A percentile compares a stretch with the other conserved stretches of the same genome.
phyloP scores from a whole-genome alignment of 2,797 vertebrate genomes.

The Todus mexicanus region DNA sequence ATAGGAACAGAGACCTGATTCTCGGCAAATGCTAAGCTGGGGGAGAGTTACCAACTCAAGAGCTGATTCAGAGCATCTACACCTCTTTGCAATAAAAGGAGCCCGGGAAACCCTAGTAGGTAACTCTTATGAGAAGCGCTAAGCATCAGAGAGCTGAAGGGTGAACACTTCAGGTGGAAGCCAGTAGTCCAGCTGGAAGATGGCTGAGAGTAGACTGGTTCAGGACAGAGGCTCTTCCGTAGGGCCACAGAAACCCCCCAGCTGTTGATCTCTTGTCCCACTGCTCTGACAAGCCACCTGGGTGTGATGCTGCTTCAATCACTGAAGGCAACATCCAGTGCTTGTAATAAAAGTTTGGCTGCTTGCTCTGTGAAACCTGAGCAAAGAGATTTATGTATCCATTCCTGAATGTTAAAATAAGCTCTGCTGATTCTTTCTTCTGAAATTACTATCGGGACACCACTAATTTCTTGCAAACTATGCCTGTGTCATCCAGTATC shows the following conservation, averaged over 20 bases:
- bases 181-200: background rate
- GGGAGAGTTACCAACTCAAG: background rate
- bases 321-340: background rate
- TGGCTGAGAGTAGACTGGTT: background rate
- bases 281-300: background rate
- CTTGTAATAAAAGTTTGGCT: background rate
- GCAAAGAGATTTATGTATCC: background rate
- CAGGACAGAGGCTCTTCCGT: background rate
- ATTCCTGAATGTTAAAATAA: background rate
- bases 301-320: background rate
- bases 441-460: constrained; percentile 6
- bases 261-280: background rate
- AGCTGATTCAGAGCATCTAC: background rate
- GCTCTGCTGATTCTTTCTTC: background rate
- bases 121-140: background rate
- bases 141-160: background rate
- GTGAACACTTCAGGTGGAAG: background rate
- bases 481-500: background rate
- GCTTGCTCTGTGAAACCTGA: background rate
- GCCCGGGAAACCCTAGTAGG: background rate
- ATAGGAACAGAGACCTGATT: background rate
- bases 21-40: background rate
- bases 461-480: constrained; percentile 16
- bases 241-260: background rate
- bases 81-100: background rate